Base-by-base conservation (phyloP, 1,140 invertebrate species). In the Medauroidea extradentata region DNA sequence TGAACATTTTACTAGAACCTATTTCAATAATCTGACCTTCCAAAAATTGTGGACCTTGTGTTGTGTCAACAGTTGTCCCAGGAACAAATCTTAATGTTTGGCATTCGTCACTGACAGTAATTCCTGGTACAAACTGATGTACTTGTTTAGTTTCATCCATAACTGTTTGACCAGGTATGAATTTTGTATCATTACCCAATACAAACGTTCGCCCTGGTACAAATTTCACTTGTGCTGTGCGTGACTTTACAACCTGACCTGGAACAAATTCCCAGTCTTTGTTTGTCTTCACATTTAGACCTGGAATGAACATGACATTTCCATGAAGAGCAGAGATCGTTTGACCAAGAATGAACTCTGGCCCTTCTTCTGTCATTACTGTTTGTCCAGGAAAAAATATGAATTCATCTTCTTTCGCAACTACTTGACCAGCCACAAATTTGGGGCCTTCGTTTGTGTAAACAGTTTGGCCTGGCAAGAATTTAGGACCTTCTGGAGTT, bases 401-500 rank as follows among this genome's bases (percentile, higher is more conserved):
- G 61, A 60, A 51, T n/a, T 43, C 25, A 29, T 53, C 19, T 51
- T 52, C 42, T 25, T 24, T 25, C 39, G 14, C 44, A 29, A 64
- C 39, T 51, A 11, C n/a, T 49, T 85, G 83, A 13, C 86, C 86
- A n/a, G 86, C 83, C 54, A 90, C 79, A 21, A 90, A 76, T 41
- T 82, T 51, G 21, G 53, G 25, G 48, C 59, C 49, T 62, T 53
- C 56, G 41, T 38, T 13, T 2, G 84, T 85, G 53, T 85, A 81
- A 54, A 87, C 77, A 1, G 85, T 86, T 72, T 87, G 85, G 25
- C 85, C 86, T 16, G 85, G 85, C 19, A 88, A 83, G 66, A 88
- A 88, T 66, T 86, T 86, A 0, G 81, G 75, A 21, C 85, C 86
- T 61, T 78, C 73, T n/a, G 74, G 71, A 46, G 81, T 82, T 46